phyloP scores from a whole-genome alignment of 1,140 invertebrate species.

The Bemisia tabaci region DNA sequence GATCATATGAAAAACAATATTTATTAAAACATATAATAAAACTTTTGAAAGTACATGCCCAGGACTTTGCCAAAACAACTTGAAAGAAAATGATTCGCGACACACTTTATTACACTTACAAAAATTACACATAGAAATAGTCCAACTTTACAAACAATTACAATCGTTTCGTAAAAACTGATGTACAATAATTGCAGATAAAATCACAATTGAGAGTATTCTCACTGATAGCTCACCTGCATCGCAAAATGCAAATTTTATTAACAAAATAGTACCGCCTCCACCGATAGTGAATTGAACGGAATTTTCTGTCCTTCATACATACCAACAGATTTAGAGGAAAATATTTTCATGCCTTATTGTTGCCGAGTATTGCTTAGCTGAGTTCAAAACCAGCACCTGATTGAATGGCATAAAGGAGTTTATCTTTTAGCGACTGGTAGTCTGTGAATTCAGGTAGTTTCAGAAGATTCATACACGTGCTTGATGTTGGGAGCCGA shows the following conservation, averaged over 20 bases:
- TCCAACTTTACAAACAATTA: too few relatives aligned
- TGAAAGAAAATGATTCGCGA: not conserved
- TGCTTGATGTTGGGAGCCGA: constrained; percentile 85
- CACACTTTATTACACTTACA: not conserved
- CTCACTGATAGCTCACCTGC: too few relatives aligned
- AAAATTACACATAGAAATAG: too few relatives aligned
- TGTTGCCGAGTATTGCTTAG: constrained; percentile 41
- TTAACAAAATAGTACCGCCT: too few relatives aligned
- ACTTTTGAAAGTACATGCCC: not conserved
- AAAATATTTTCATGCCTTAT: constrained; percentile 5
- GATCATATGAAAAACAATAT: not conserved
- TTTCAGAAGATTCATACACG: constrained; percentile 95
- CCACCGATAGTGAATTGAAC: too few relatives aligned
- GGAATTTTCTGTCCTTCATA: not conserved
- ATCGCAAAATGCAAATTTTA: too few relatives aligned
- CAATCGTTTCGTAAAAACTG: too few relatives aligned
- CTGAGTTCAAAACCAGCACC: constrained; percentile 93
- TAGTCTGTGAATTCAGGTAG: constrained; percentile 78
- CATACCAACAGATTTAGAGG: constrained; percentile 3
- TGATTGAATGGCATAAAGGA: constrained; percentile 87
- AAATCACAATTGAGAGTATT: too few relatives aligned
- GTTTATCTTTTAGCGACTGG: constrained; percentile 61
- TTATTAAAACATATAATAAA: not conserved
- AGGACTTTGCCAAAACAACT: not conserved
- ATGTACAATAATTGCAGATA: too few relatives aligned